These are phyloP conservation scores for Brachionus koreanus DNA, from an alignment of 1,140 invertebrate genomes.

Conservation along the genomic window DNA sequence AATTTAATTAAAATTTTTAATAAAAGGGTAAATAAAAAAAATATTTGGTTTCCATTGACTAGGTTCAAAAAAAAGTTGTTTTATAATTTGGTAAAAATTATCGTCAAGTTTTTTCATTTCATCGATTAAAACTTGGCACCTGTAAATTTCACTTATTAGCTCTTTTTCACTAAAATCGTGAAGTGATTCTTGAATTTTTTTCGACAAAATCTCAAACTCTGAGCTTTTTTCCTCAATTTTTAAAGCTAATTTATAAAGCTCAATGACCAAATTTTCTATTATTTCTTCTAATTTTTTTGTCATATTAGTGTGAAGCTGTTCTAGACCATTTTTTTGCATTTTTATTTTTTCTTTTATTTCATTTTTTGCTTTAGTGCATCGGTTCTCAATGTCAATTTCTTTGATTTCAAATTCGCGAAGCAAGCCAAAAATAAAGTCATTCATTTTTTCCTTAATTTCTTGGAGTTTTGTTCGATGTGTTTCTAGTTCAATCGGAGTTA, in stretches of 20 bases:
- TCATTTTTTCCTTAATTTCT: neutral
- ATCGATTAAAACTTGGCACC: neutral
- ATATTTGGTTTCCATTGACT: constrained; percentile 6
- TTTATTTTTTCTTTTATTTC: neutral
- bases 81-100: neutral
- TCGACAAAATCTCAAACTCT: neutral
- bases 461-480: neutral
- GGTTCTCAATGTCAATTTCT: neutral
- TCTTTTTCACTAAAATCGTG: neutral
- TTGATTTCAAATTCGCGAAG: neutral
- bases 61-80: neutral
- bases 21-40: neutral
- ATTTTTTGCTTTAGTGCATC: neutral
- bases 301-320: neutral
- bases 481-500: neutral
- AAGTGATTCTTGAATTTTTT: neutral
- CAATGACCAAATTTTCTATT: neutral
- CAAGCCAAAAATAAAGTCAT: neutral
- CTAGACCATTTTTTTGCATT: neutral
- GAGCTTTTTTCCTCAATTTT: neutral
- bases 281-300: neutral
- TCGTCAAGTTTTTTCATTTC: neutral
- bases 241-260: neutral
- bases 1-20: neutral
- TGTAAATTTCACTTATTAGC: neutral